Evolutionary conservation across 2,113 vertebrate genomes (phyloP).

Genomic region (Phrynosoma platyrhinos): DNA sequence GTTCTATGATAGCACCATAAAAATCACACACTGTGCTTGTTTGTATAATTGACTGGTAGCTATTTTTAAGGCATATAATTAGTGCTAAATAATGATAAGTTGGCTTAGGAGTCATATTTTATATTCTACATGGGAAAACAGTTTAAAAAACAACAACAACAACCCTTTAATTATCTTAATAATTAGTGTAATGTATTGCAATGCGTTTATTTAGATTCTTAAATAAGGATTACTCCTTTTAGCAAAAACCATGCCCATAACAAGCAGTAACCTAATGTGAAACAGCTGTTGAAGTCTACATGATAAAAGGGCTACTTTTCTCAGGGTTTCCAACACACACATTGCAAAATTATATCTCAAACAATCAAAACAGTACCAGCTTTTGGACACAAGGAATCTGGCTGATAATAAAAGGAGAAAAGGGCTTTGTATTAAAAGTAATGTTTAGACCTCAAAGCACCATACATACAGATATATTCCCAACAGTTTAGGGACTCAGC

Average conservation of each 20-base stretch:
- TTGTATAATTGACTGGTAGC: slow-evolving; percentile 62
- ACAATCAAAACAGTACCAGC: neutral
- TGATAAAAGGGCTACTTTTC: neutral
- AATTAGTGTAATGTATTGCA: slow-evolving; percentile 42
- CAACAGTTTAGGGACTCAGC: no score
- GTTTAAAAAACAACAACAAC: slow-evolving; percentile 14
- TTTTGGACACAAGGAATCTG: neutral
- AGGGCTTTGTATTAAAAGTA: neutral
- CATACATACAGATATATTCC: no score
- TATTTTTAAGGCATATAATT: slow-evolving; percentile 45
- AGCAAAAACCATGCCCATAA: neutral
- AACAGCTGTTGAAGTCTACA: neutral
- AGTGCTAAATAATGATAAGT: slow-evolving; percentile 52
- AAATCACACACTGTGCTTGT: slow-evolving; percentile 33
- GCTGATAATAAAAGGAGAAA: neutral
- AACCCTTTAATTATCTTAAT: slow-evolving; percentile 50
- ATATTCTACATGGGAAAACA: slow-evolving; percentile 4
- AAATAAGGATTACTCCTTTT: slow-evolving; percentile 21
- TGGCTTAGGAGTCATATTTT: slow-evolving; percentile 3
- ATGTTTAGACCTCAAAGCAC: neutral
- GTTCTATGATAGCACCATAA: slow-evolving; percentile 38
- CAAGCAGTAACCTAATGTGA: neutral
- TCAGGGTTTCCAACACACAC: neutral
- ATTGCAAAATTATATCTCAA: no score
- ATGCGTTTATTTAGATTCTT: slow-evolving; percentile 14